Evolutionary conservation across 1,140 invertebrate genomes (phyloP), one percentile per base, ranked within the genome.

Genomic region (Dendroctonus valens): DNA sequence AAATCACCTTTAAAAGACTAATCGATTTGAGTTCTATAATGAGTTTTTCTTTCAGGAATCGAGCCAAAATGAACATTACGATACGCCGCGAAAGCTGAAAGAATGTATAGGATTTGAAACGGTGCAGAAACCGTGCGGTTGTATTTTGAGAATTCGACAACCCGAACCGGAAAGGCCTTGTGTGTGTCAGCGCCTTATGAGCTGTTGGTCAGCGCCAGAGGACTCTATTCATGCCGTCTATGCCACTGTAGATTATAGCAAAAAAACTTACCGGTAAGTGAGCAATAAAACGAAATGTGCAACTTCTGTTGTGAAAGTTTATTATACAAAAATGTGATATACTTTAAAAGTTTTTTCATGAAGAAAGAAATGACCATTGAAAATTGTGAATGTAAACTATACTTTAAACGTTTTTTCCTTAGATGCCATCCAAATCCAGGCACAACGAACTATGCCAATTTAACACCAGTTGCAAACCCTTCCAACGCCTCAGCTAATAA

Each of bases 71-170:
- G 76, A 88, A 72, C 84, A 89, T 76, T 91, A 91, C 76, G 89
- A 91, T 71, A 91, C 88, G 5, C 89, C 89, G 11, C 84, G 88
- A 67, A 88, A 89, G 71, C 84, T 91, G 48, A 89, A 88, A 75
- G 85, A 89, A 77, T 86, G 84, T 49, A 75, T 90, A 59, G 70
- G 70, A n/a, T 83, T 65, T 55, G 84, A 83, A 60, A 81, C 84
- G 3, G 77, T 86, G 40, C 84, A 85, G 68, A 85, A 86, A 66
- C 83, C 86, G 26, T 85, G 86, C 70, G 84, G 84, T 44, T 86
- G 84, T 70, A 80, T 86, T 60, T 73, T 85, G 11, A 83, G 80
- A 67, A 79, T 83, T 67, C 81, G 82, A 8, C 70, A 77, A 69
- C 82, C 83, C 8, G 77, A 76, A 64, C 73, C 71, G 8, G 75